Conservation (phyloP, 2,797 vertebrate species). For the Cygnus olor region DNA sequence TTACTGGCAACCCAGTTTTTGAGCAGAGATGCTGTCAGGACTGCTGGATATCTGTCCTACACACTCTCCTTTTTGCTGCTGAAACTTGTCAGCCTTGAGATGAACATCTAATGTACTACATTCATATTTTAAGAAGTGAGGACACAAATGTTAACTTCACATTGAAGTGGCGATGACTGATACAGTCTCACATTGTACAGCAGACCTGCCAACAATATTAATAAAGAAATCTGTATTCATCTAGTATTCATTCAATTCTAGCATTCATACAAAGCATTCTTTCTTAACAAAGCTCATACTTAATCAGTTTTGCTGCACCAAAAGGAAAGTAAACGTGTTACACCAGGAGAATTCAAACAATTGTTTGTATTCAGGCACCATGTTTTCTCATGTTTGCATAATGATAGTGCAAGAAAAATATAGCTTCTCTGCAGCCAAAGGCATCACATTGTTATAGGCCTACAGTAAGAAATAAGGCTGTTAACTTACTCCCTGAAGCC, state of each 20-base stretch:
- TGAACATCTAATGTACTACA: background rate
- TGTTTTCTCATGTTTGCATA: background rate
- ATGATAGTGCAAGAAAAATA: background rate
- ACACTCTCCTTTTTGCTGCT: background rate
- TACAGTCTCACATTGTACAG: background rate
- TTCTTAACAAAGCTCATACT: background rate
- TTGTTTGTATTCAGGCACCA: background rate
- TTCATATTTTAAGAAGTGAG: background rate
- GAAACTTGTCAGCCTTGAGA: background rate
- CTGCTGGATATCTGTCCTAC: background rate
- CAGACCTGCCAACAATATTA: background rate
- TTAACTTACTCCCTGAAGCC: background rate
- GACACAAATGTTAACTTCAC: background rate
- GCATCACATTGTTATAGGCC: background rate
- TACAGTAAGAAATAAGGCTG: background rate
- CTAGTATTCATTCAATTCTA: background rate
- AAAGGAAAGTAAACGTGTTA: background rate
- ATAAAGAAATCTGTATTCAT: background rate
- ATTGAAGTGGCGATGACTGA: background rate
- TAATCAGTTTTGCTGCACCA: background rate
- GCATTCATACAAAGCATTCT: background rate
- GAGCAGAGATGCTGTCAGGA: background rate
- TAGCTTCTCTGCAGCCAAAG: background rate
- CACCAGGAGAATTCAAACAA: background rate
- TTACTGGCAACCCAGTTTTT: background rate